These are phyloP conservation scores for Cyprinodon variegatus DNA, from an alignment of 2,113 vertebrate species.

Conservation along the genomic window DNA sequence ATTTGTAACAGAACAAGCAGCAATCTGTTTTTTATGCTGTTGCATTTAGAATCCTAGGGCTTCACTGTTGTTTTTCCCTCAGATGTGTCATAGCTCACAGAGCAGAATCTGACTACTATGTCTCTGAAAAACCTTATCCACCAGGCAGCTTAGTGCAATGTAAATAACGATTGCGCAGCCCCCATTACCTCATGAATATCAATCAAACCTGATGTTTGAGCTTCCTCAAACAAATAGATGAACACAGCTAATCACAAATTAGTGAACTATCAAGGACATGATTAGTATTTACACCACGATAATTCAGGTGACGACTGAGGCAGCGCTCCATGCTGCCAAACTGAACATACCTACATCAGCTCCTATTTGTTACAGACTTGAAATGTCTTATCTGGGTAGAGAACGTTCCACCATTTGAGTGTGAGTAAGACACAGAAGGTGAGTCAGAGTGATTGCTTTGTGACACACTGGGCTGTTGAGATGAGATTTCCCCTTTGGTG, in stretches of 20 bases:
- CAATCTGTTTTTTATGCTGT: conserved; percentile 54
- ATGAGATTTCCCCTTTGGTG: conserved; percentile 64
- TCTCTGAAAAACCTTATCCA: conserved; percentile 71
- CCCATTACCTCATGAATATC: conserved; percentile 79
- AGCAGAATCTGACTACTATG: conserved; percentile 61
- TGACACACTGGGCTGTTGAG: conserved; percentile 58
- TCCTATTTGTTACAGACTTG: conserved; percentile 9
- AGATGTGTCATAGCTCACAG: conserved; percentile 59
- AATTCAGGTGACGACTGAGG: conserved; percentile 48
- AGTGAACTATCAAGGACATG: conserved; percentile 65
- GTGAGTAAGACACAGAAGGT: conserved; percentile 48
- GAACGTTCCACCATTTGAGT: conserved; percentile 17
- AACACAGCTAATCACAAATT: conserved; percentile 71
- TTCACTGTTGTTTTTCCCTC: conserved; percentile 26
- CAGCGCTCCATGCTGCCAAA: neutral
- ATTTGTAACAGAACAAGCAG: conserved; percentile 49
- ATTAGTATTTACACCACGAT: conserved; percentile 56
- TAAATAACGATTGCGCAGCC: conserved; percentile 73
- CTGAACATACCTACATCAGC: conserved; percentile 21
- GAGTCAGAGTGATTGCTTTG: conserved; percentile 63
- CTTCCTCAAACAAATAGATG: conserved; percentile 68
- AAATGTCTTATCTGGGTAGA: conserved; percentile 14
- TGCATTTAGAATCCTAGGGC: conserved; percentile 42
- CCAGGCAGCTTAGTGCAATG: conserved; percentile 72
- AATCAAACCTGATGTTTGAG: conserved; percentile 76